Percentiles rank a stretch among this genome's conserved stretches.
These are phyloP conservation scores for Onychostruthus taczanowskii DNA, from an alignment of 2,113 vertebrate genomes.

Conservation along the genomic window DNA sequence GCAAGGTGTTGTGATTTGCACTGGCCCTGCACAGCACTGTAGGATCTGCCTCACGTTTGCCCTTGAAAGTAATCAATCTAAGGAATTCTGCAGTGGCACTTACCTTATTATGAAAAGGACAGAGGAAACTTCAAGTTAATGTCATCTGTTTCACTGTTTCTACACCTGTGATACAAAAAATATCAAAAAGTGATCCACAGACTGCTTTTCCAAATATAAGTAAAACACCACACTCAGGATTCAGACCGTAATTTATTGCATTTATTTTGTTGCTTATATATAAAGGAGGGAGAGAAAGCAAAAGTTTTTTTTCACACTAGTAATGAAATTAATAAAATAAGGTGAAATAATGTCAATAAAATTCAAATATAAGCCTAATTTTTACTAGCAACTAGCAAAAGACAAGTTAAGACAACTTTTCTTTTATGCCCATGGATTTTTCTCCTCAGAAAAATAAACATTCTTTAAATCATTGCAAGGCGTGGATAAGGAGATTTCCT, in stretches of 20 bases:
- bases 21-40: background rate
- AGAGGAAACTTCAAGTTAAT: background rate
- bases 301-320: background rate
- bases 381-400: background rate
- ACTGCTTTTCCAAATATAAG: background rate
- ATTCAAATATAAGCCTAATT: background rate
- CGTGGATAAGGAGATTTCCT: slow-evolving; percentile 1
- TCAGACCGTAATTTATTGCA: background rate
- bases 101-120: background rate
- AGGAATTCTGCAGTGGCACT: background rate
- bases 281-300: background rate
- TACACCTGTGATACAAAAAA: background rate
- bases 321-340: background rate
- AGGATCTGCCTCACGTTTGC: background rate
- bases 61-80: background rate
- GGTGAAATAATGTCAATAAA: background rate
- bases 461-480: background rate
- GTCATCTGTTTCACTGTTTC: background rate
- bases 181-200: fast-evolving
- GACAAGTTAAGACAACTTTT: background rate
- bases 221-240: background rate
- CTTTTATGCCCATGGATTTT: background rate
- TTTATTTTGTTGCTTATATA: background rate
- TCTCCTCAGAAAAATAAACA: background rate
- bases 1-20: background rate